phyloP scores from a whole-genome alignment of 2,797 vertebrate genomes.

The Triplophysa yarkandensis region DNA sequence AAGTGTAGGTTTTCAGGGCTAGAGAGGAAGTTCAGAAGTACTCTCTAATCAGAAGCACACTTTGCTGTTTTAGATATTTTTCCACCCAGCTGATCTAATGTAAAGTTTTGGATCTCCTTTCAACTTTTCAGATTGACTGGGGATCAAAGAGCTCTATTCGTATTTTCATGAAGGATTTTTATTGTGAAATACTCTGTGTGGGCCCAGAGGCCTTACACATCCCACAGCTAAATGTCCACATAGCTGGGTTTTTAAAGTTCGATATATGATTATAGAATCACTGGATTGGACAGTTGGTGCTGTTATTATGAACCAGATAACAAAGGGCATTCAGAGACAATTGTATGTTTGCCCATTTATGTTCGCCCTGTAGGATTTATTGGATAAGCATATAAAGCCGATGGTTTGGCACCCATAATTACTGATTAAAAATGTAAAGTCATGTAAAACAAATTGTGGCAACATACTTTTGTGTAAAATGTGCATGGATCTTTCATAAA shows the following conservation, averaged over 20 bases:
- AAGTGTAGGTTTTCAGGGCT: constrained; percentile 34
- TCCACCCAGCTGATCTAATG: constrained; percentile 7
- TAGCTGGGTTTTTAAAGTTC: not conserved
- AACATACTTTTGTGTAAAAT: too few relatives aligned
- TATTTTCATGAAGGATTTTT: not conserved
- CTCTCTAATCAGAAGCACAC: constrained; percentile 71
- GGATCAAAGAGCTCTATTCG: not conserved
- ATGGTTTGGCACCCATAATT: not conserved
- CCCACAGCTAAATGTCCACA: not conserved
- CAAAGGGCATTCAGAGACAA: not conserved
- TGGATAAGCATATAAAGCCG: not conserved
- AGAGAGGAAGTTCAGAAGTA: constrained; percentile 61
- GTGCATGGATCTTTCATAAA: not conserved
- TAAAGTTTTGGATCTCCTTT: not conserved
- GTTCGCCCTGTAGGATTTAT: not conserved
- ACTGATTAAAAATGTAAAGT: not conserved
- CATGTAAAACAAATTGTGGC: not conserved
- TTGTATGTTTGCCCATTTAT: constrained; percentile 14
- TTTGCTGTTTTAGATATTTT: constrained; percentile 55
- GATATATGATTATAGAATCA: constrained; percentile 4
- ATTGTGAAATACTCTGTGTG: too few relatives aligned
- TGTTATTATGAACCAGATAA: constrained; percentile 25
- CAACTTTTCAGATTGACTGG: not conserved
- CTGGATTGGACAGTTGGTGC: not conserved
- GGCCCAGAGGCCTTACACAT: not conserved